Evolutionary conservation across 2,888 invertebrate genomes (phyloP).

Genomic region (Adelphocoris suturalis): DNA sequence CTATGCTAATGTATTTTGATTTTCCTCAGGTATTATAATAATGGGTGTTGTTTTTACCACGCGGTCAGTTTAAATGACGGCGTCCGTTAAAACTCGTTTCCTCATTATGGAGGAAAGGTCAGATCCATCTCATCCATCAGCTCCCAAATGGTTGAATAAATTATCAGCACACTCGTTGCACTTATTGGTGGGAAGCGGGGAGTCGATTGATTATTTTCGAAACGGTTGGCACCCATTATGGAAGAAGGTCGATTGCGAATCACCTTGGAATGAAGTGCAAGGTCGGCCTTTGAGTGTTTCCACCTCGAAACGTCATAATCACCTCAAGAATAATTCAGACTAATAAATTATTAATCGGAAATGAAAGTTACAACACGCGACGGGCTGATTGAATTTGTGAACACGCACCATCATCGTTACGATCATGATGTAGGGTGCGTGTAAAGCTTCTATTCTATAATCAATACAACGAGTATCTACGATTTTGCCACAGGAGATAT

Average conservation of each 20-base stretch:
- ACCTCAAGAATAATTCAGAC: not conserved
- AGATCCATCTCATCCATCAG: not conserved
- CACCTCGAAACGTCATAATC: conserved; percentile 2
- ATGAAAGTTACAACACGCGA: no score
- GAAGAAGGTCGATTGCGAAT: not conserved
- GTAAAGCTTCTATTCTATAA: no score
- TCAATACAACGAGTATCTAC: no score
- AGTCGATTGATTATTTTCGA: conserved; percentile 5
- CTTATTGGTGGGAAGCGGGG: not conserved
- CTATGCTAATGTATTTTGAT: no score
- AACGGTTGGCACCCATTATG: not conserved
- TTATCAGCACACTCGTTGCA: not conserved
- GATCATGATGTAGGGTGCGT: no score
- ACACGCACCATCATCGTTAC: no score
- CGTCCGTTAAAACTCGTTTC: not conserved
- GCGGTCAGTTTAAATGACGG: no score
- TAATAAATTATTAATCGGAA: not conserved
- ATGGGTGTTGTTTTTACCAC: no score
- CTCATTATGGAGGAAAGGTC: not conserved
- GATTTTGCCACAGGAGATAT: no score
- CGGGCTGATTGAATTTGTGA: no score
- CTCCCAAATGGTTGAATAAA: not conserved
- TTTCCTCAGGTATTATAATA: no score
- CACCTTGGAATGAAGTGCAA: conserved; percentile 26
- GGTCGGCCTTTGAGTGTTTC: conserved; percentile 9